These are phyloP conservation scores for Syngnathus typhle DNA, from an alignment of 2,113 vertebrate genomes.

Conservation along the genomic window DNA sequence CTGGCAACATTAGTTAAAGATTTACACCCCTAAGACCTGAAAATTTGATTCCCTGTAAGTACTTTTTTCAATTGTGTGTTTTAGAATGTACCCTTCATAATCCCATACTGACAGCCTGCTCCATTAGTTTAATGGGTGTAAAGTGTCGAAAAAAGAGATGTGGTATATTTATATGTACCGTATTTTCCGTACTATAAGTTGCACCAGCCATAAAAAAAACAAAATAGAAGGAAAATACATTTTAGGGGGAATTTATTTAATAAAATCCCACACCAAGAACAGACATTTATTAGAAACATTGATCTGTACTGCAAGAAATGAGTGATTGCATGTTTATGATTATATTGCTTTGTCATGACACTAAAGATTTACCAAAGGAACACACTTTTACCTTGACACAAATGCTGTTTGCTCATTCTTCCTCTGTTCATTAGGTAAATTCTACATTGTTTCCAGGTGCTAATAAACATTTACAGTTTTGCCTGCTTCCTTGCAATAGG, in stretches of 20 bases:
- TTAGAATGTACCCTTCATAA: conserved; percentile 1
- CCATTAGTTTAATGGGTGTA: not conserved
- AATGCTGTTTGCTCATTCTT: too few species aligned
- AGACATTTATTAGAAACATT: not conserved
- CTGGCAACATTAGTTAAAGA: conserved; percentile 24
- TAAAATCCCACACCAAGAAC: too few species aligned
- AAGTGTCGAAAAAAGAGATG: not conserved
- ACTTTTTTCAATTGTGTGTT: conserved; percentile 15
- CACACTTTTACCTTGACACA: too few species aligned
- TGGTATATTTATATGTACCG: too few species aligned
- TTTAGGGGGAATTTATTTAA: too few species aligned
- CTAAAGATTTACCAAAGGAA: not conserved
- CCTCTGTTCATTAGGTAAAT: too few species aligned
- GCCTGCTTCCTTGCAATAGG: too few species aligned
- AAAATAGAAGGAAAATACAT: too few species aligned
- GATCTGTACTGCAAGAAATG: not conserved
- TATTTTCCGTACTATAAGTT: too few species aligned
- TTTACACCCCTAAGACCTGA: conserved; percentile 6
- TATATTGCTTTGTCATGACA: not conserved
- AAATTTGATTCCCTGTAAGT: conserved; percentile 10
- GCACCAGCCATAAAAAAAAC: too few species aligned
- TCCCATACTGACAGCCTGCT: not conserved
- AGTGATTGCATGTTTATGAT: not conserved
- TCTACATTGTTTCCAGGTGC: too few species aligned
- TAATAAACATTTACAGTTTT: too few species aligned